phyloP scores from a whole-genome alignment of 1,140 invertebrate species.

The Sycophaga agraensis region DNA sequence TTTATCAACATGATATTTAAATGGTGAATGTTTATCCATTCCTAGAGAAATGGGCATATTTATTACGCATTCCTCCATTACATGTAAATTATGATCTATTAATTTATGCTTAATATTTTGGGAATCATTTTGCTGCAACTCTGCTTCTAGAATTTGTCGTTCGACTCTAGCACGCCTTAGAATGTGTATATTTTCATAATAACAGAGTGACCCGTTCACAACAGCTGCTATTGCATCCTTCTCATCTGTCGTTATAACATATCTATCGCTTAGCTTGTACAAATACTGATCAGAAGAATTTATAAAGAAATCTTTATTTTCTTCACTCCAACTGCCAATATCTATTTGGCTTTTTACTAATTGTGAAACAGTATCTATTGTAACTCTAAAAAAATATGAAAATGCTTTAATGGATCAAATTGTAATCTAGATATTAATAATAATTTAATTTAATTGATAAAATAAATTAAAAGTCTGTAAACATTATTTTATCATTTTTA shows the following conservation, averaged over 20 bases:
- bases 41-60: slow-evolving; percentile 79
- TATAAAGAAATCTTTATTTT: slow-evolving; percentile 70
- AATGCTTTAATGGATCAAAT: neutral
- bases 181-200: slow-evolving; percentile 78
- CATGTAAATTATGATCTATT: slow-evolving; percentile 67
- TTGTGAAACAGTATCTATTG: slow-evolving; percentile 73
- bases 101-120: slow-evolving; percentile 17
- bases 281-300: slow-evolving; percentile 66
- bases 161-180: slow-evolving; percentile 66
- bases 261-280: slow-evolving; percentile 67
- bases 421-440: too few species aligned
- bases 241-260: slow-evolving; percentile 63
- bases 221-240: slow-evolving; percentile 65
- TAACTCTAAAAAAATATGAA: slow-evolving; percentile 60
- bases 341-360: slow-evolving; percentile 64
- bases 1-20: slow-evolving; percentile 70
- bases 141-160: slow-evolving; percentile 54
- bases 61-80: slow-evolving; percentile 78
- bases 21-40: slow-evolving; percentile 77
- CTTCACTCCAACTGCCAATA: slow-evolving; percentile 69
- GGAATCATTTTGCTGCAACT: slow-evolving; percentile 35
- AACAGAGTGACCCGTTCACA: slow-evolving; percentile 69
- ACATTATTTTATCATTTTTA: too few species aligned
- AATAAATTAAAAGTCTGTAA: too few species aligned
- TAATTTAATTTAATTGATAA: too few species aligned